Percentiles rank a stretch among this genome's conserved stretches.
phyloP scores from a whole-genome alignment of 2,797 vertebrate species.

The Hydrolagus colliei region DNA sequence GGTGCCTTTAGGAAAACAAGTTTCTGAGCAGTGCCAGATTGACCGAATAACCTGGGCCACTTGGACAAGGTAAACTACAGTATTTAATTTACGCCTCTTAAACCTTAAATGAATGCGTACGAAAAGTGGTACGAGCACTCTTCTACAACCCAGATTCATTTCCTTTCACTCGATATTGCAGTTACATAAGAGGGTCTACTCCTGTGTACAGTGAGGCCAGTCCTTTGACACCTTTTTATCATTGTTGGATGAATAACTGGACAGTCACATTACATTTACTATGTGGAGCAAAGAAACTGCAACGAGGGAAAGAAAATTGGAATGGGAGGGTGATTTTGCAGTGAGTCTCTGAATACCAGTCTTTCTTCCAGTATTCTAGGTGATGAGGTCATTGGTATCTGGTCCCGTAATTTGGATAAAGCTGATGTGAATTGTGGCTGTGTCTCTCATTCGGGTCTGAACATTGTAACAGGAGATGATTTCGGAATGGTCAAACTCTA shows the following conservation, averaged over 20 bases:
- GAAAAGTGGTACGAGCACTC: neutral
- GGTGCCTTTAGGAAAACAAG: constrained; percentile 93
- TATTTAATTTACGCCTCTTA: neutral
- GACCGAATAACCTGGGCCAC: constrained; percentile 96
- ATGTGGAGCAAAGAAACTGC: too few relatives aligned
- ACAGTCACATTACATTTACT: too few relatives aligned
- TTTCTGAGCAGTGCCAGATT: constrained; percentile 78
- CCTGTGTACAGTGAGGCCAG: too few relatives aligned
- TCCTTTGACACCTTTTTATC: too few relatives aligned
- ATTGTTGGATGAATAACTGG: too few relatives aligned
- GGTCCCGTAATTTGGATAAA: constrained; percentile 92
- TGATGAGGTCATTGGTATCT: constrained; percentile 91
- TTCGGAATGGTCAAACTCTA: constrained; percentile 98
- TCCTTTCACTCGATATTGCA: too few relatives aligned
- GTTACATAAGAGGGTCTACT: too few relatives aligned
- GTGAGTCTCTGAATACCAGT: neutral
- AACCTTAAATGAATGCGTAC: neutral
- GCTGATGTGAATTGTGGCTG: constrained; percentile 93
- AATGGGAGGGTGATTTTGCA: neutral
- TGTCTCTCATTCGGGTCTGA: constrained; percentile 94
- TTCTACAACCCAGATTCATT: neutral
- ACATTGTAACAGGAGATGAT: constrained; percentile 90
- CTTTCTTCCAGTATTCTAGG: constrained; percentile 73
- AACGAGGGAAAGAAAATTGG: neutral
- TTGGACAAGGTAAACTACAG: constrained; percentile 81